Evolutionary conservation across 2,888 invertebrate genomes (phyloP), one percentile per base, ranked within the genome.

Genomic region (Drosophila gaucha): DNA sequence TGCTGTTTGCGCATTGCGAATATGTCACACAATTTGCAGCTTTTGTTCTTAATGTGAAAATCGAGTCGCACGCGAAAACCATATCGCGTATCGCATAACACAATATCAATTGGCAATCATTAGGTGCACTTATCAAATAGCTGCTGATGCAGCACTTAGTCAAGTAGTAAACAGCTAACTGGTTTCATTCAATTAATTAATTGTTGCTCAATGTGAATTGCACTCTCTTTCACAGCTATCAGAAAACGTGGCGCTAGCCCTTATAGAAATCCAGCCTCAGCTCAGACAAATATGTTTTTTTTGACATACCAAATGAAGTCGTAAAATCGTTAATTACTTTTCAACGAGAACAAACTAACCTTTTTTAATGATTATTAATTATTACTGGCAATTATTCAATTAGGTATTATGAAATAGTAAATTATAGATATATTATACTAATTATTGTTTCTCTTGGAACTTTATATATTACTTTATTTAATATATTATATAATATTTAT

Each of bases 141-240:
- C 52, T 64, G 39, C 30, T 28, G 50, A 58, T 55, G 44, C 36
- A 18, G n/a, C 39, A 38, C 28, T 65, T 35, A 49, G 9, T 20
- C 43, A 46, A 41, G 64, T 52, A 16, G 66, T 39, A 35, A 51
- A 35, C 20, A 51, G 51, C 16, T 44, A 70, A 65, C 71, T 70
- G 65, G 58, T 70, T 70, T 55, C 31, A 69, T 59, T 54, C 35
- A 50, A 20, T 26, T 24, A 41, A 41, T 26, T 41, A 41, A 41
- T 24, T 41, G 41, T 24, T 14, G 24, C 22, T 20, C 10, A 10
- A 2, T 46, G 24, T n/a, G 33, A 43, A 31, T 54, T 41, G 18
- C 31, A n/a, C n/a, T n/a, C n/a, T n/a, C n/a, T n/a, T n/a, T n/a
- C n/a, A n/a, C n/a, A n/a, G n/a, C n/a, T n/a, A n/a, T n/a, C n/a